phyloP scores from a whole-genome alignment of 2,888 invertebrate species.

The Trichopria drosophilae region DNA sequence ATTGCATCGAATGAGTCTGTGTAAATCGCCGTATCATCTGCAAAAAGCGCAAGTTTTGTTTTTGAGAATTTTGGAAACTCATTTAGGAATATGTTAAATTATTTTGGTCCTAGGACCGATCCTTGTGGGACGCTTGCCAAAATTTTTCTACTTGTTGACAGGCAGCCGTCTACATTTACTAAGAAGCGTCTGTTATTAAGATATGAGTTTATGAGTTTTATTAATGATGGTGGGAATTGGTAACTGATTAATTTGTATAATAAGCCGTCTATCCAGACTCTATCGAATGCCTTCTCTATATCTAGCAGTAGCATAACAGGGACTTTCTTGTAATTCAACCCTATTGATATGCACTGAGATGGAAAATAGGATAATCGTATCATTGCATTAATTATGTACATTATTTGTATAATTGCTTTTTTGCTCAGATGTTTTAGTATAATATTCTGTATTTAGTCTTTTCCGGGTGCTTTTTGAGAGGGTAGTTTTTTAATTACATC shows the following conservation, averaged over 20 bases:
- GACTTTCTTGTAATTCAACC: conserved; percentile 38
- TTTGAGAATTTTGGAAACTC: conserved; percentile 28
- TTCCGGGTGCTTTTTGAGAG: conserved; percentile 8
- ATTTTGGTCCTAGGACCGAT: conserved; percentile 34
- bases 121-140: conserved; percentile 29
- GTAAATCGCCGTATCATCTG: conserved; percentile 37
- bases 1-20: conserved; percentile 32
- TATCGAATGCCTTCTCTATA: conserved; percentile 50
- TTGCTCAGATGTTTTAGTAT: conserved; percentile 24
- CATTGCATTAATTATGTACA: conserved; percentile 16
- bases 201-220: conserved; percentile 36
- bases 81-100: conserved; percentile 39
- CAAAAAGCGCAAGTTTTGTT: conserved; percentile 28
- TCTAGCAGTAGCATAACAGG: conserved; percentile 45
- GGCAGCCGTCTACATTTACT: conserved; percentile 30
- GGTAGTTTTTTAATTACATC: not conserved
- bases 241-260: conserved; percentile 40
- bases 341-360: too few species aligned
- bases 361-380: conserved; percentile 19
- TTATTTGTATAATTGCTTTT: conserved; percentile 15
- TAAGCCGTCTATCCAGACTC: conserved; percentile 45
- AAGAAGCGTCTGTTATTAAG: conserved; percentile 32
- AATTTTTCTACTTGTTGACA: conserved; percentile 24
- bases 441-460: conserved; percentile 22
- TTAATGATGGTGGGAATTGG: conserved; percentile 31